These are phyloP conservation scores for Thymelicus lineola DNA, from an alignment of 2,888 invertebrate genomes.

Conservation along the genomic window DNA sequence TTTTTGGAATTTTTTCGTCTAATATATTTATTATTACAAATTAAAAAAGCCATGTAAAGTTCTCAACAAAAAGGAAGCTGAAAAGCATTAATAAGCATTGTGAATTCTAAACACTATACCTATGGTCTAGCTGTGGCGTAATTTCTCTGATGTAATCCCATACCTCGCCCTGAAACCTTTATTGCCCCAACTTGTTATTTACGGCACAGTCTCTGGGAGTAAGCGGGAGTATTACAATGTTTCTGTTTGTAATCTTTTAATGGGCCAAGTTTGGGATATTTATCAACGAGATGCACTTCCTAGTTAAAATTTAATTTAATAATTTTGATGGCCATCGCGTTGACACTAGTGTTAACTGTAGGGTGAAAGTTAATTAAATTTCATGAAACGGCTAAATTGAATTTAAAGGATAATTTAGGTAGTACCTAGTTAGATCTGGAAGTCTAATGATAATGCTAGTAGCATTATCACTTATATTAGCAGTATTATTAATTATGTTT, in stretches of 20 bases:
- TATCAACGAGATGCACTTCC: constrained; percentile 30
- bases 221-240: constrained; percentile 19
- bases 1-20: too few relatives aligned
- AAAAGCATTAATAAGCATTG: neutral
- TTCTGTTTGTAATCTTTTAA: constrained; percentile 34
- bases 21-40: too few relatives aligned
- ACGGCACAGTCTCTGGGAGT: constrained; percentile 41
- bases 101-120: neutral
- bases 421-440: too few relatives aligned
- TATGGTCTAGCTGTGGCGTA: neutral
- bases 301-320: constrained; percentile 33
- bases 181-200: constrained; percentile 58
- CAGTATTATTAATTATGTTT: too few relatives aligned
- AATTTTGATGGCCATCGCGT: constrained; percentile 31
- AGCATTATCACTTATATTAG: too few relatives aligned
- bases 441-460: too few relatives aligned
- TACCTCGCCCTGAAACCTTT: constrained; percentile 50
- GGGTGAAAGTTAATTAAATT: constrained; percentile 4
- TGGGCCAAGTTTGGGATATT: constrained; percentile 29
- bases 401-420: neutral
- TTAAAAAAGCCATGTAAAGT: too few relatives aligned
- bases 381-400: neutral
- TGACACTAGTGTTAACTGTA: neutral
- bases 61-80: neutral
- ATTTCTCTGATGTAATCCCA: constrained; percentile 27